A percentile compares a stretch with the other conserved stretches of the same genome.
These are phyloP conservation scores for Solea senegalensis DNA, from an alignment of 2,113 vertebrate species.

Conservation along the genomic window DNA sequence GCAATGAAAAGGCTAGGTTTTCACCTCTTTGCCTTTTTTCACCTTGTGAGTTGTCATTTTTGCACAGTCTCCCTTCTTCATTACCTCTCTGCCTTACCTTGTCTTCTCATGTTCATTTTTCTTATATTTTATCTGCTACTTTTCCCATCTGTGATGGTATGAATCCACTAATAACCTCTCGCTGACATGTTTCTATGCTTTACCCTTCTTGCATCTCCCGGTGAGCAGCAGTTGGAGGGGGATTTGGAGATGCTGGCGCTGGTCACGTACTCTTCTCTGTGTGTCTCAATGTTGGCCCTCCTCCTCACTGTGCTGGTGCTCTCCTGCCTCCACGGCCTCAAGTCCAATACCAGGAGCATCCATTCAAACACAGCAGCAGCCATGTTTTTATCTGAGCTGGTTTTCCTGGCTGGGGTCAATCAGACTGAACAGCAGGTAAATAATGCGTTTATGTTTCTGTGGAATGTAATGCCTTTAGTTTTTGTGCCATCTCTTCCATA, in stretches of 20 bases:
- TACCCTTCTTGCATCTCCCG: neutral
- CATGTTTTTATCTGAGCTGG: constrained; percentile 92
- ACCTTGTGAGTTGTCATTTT: neutral
- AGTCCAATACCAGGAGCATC: constrained; percentile 96
- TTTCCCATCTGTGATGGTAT: neutral
- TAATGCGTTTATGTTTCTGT: neutral
- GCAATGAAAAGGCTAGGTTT: too few species aligned
- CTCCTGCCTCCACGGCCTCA: constrained; percentile 92
- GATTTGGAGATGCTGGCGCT: constrained; percentile 93
- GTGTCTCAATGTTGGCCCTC: constrained; percentile 88
- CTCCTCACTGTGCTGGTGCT: constrained; percentile 90
- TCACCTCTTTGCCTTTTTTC: neutral
- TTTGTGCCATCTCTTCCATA: too few species aligned
- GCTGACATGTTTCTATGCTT: neutral
- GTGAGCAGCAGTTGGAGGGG: constrained; percentile 89
- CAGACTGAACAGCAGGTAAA: constrained; percentile 94
- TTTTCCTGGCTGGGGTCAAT: constrained; percentile 93
- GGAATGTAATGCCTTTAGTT: too few species aligned
- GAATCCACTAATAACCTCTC: constrained; percentile 1
- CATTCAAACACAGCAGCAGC: constrained; percentile 92
- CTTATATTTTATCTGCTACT: neutral
- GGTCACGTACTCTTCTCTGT: constrained; percentile 91
- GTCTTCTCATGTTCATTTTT: neutral
- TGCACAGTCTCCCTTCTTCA: neutral
- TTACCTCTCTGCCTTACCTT: neutral